Conservation (phyloP, 2,113 vertebrate genomes). For the Myanophis thanlyinensis region DNA sequence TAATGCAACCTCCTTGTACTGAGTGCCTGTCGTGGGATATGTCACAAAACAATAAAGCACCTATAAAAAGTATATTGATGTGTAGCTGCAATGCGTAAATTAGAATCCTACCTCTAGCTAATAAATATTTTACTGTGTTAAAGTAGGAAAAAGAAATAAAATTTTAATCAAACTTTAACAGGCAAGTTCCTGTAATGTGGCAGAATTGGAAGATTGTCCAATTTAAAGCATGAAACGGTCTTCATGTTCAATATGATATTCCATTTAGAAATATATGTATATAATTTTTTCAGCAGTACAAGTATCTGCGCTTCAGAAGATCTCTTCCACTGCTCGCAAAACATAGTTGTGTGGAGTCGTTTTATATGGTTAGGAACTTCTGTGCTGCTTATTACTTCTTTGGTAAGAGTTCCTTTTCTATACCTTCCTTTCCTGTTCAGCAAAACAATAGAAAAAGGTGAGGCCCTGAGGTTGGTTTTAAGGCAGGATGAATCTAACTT, state of each 20-base stretch:
- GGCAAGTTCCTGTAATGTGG: not conserved
- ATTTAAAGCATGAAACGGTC: not conserved
- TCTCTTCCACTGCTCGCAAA: slow-evolving; percentile 80
- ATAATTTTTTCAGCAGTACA: slow-evolving; percentile 83
- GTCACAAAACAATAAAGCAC: not conserved
- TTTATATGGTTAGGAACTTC: slow-evolving; percentile 87
- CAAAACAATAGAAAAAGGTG: not conserved
- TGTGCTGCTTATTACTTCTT: slow-evolving; percentile 85
- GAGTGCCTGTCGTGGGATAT: not conserved
- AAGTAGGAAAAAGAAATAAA: not conserved
- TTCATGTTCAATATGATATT: not conserved
- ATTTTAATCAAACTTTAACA: not conserved
- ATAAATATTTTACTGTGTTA: not conserved
- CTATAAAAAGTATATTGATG: not conserved
- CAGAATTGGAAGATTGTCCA: not conserved
- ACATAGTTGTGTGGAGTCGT: slow-evolving; percentile 83
- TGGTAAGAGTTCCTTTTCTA: slow-evolving; percentile 72
- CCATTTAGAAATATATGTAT: not conserved
- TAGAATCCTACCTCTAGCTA: not conserved
- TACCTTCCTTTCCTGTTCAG: not conserved
- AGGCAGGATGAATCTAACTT: not conserved
- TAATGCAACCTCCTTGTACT: not conserved
- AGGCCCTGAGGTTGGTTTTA: not conserved
- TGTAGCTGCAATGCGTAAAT: not conserved
- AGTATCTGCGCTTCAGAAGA: slow-evolving; percentile 89